Percentiles rank a stretch among this genome's conserved stretches.
Conservation (phyloP, 2,888 invertebrate species). For the Hirtodrosophila trivittata region DNA sequence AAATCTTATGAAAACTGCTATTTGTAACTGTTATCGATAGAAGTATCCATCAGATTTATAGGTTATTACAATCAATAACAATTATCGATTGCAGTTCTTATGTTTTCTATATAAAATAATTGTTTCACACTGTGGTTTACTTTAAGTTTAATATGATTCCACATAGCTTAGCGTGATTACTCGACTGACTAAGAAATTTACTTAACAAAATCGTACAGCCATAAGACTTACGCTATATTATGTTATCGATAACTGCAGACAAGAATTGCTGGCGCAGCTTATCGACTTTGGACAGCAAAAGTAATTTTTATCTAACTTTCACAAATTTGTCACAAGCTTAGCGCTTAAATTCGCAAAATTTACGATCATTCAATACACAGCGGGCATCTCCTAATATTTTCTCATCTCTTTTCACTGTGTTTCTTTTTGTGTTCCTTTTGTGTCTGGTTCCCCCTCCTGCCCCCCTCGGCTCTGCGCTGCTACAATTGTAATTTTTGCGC, state of each 20-base stretch:
- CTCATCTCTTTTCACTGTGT: neutral
- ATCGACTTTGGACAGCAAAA: conserved; percentile 11
- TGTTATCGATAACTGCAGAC: conserved; percentile 19
- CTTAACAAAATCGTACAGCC: no score
- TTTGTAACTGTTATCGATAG: no score
- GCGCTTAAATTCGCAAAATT: conserved; percentile 59
- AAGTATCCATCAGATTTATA: no score
- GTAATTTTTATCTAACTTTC: conserved; percentile 29
- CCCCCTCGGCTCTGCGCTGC: conserved; percentile 21
- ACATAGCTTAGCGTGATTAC: no score
- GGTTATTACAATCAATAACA: no score
- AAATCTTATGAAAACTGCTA: no score
- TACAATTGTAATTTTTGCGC: conserved; percentile 71
- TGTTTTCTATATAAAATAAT: no score
- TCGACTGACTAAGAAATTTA: no score
- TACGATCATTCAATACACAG: conserved; percentile 59
- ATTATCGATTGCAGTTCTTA: no score
- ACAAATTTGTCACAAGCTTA: conserved; percentile 53
- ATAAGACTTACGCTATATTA: no score
- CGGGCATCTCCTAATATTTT: conserved; percentile 6
- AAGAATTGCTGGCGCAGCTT: neutral
- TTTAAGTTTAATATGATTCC: no score
- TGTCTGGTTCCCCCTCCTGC: conserved; percentile 1
- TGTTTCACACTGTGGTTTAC: no score
- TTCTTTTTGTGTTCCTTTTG: conserved; percentile 7